Percentiles rank a stretch among this genome's conserved stretches.
These are phyloP conservation scores for Emydura subglobosa DNA, from an alignment of 2,113 vertebrate genomes.

Conservation along the genomic window DNA sequence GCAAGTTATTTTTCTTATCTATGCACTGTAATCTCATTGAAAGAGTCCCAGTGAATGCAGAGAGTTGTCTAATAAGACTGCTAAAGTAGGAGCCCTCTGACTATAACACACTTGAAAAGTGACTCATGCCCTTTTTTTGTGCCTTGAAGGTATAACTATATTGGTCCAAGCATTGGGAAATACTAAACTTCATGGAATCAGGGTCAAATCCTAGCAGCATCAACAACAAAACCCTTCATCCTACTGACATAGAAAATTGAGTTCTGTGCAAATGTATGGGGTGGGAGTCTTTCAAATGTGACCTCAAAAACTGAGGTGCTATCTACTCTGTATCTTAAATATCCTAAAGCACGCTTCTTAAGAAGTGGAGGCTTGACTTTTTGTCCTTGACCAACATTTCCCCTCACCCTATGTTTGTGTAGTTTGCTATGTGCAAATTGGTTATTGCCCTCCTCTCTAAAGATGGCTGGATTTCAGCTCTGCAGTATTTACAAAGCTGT, in stretches of 20 bases:
- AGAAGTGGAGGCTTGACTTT: background rate
- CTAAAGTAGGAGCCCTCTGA: background rate
- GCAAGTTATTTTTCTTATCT: background rate
- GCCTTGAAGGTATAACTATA: background rate
- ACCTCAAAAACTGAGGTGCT: background rate
- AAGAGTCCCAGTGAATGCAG: background rate
- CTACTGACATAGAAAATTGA: background rate
- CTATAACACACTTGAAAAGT: background rate
- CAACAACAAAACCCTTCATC: background rate
- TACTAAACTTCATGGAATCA: background rate
- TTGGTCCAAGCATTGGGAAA: background rate
- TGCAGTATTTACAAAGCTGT: background rate
- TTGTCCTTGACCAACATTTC: background rate
- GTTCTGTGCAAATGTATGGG: background rate
- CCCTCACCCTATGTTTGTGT: rapidly evolving
- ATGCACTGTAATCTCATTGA: background rate
- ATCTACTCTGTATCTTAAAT: background rate
- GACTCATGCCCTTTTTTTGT: background rate
- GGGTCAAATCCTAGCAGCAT: background rate
- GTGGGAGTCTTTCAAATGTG: background rate
- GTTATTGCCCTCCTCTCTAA: rapidly evolving
- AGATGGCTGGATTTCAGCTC: background rate
- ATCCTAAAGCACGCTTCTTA: background rate
- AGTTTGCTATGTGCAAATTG: background rate
- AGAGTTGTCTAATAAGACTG: background rate